phyloP scores from a whole-genome alignment of 2,797 vertebrate species.

The Gorsachius magnificus region DNA sequence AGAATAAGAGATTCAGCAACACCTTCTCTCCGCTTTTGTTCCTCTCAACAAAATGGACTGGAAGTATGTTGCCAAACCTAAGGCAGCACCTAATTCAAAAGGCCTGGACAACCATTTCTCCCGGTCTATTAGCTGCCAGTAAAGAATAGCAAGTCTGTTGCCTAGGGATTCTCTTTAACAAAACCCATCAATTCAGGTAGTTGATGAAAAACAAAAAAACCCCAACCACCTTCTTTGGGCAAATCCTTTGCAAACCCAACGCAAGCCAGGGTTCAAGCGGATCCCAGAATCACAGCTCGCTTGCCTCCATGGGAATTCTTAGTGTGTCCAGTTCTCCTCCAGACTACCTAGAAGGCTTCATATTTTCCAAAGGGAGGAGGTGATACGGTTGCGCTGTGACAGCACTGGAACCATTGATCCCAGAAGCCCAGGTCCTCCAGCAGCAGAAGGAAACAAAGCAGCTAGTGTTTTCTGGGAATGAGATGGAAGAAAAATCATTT shows the following conservation, averaged over 20 bases:
- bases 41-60: not conserved
- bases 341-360: slow-evolving; percentile 30
- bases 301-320: not conserved
- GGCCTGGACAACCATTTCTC: not conserved
- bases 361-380: slow-evolving; percentile 40
- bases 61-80: not conserved
- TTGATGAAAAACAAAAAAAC: not conserved
- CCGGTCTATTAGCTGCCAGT: not conserved
- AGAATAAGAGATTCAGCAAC: not conserved
- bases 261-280: not conserved
- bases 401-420: slow-evolving; percentile 40
- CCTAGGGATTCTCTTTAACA: not conserved
- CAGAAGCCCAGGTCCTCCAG: slow-evolving; percentile 52
- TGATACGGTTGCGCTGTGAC: slow-evolving; percentile 1
- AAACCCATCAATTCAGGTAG: not conserved
- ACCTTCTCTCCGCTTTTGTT: not conserved
- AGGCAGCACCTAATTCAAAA: not conserved
- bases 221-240: not conserved
- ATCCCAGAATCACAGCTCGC: not conserved
- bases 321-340: not conserved
- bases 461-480: slow-evolving; percentile 46
- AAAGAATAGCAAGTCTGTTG: not conserved
- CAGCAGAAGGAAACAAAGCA: slow-evolving; percentile 53
- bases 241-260: not conserved
- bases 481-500: slow-evolving; percentile 63